These are phyloP conservation scores for Erpetoichthys calabaricus DNA, from an alignment of 2,797 vertebrate species.

Conservation along the genomic window DNA sequence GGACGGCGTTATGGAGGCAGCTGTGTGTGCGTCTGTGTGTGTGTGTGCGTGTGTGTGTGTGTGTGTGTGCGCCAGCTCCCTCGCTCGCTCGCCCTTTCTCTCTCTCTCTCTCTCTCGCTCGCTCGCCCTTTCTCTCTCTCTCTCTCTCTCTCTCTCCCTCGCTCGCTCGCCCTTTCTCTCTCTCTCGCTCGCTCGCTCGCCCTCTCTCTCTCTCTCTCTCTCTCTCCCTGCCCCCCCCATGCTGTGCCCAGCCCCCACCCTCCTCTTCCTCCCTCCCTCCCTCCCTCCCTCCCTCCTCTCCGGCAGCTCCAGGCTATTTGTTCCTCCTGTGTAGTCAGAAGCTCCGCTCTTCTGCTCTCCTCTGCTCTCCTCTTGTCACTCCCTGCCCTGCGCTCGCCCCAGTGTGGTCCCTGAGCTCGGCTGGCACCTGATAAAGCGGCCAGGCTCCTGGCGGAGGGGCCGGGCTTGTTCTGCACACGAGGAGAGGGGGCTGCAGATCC, in stretches of 20 bases:
- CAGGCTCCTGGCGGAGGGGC: conserved; percentile 32
- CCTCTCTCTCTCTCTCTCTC: too few relatives aligned
- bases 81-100: conserved; percentile 3
- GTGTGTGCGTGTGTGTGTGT: conserved; percentile 3
- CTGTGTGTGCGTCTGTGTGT: conserved; percentile 7
- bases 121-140: conserved; percentile 6
- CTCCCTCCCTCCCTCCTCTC: background rate
- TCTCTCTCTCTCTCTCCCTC: conserved; percentile 17
- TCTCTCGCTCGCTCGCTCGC: conserved; percentile 36
- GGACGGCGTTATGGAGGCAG: background rate
- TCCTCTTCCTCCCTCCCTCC: background rate
- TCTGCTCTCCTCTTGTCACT: conserved; percentile 21
- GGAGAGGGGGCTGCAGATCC: too few relatives aligned
- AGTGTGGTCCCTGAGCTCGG: conserved; percentile 14
- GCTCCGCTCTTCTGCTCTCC: conserved; percentile 7
- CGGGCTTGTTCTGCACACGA: conserved; percentile 17
- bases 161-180: conserved; percentile 22
- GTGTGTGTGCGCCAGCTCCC: conserved; percentile 7
- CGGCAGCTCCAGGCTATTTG: conserved; percentile 7
- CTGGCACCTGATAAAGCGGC: conserved; percentile 25
- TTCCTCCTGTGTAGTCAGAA: conserved; percentile 23
- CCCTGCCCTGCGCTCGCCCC: conserved; percentile 9
- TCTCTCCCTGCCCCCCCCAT: too few relatives aligned
- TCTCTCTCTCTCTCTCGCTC: conserved; percentile 7
- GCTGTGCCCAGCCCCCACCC: background rate